phyloP scores from a whole-genome alignment of 2,888 invertebrate species.

The Drosophila melanocephala region DNA sequence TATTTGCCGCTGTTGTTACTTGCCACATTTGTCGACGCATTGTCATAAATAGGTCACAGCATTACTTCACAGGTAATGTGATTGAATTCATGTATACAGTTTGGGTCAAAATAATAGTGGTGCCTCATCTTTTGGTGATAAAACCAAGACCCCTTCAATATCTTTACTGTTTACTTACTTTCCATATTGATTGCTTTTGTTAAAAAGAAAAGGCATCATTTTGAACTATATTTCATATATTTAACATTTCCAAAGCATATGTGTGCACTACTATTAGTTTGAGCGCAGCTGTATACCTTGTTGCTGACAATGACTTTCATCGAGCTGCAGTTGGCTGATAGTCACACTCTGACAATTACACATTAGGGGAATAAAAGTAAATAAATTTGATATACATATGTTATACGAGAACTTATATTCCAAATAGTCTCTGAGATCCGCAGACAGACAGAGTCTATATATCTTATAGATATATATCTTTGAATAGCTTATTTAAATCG shows the following conservation, averaged over 20 bases:
- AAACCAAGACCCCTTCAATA: not conserved
- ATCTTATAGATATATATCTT: not conserved
- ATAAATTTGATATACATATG: too few relatives aligned
- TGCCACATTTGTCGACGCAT: slow-evolving; percentile 30
- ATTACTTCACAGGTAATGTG: not conserved
- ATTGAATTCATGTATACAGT: not conserved
- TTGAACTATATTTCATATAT: too few relatives aligned
- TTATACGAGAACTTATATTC: not conserved
- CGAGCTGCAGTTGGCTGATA: not conserved
- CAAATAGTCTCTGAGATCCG: not conserved
- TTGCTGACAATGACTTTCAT: not conserved
- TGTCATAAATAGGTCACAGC: slow-evolving; percentile 8
- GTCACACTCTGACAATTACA: not conserved
- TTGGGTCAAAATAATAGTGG: not conserved
- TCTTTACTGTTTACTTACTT: too few relatives aligned
- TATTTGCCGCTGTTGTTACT: slow-evolving; percentile 36
- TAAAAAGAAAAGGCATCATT: too few relatives aligned
- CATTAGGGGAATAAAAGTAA: not conserved
- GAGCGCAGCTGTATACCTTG: not conserved
- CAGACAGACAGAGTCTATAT: not conserved
- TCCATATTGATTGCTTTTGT: too few relatives aligned
- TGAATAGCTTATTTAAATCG: not conserved
- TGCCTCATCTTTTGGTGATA: not conserved
- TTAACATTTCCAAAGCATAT: not conserved
- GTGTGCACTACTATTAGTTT: not conserved